Conservation (phyloP, 2,113 vertebrate species). For the Rousettus leschenaultii region DNA sequence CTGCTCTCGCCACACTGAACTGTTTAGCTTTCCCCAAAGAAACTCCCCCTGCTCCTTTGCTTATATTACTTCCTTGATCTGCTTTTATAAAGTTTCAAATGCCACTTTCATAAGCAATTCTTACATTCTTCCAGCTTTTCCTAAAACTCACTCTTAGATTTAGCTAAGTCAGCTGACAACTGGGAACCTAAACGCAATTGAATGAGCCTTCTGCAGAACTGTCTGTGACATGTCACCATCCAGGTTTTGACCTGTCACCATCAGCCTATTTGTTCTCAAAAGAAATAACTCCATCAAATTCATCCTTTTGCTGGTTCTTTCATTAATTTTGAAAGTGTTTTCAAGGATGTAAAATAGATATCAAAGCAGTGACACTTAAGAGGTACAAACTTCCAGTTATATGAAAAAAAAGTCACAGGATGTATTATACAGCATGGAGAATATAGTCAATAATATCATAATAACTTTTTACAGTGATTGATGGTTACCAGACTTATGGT, state of each 20-base stretch:
- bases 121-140: neutral
- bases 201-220: neutral
- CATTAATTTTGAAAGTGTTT: neutral
- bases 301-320: neutral
- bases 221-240: neutral
- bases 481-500: no score
- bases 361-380: neutral
- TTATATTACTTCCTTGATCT: neutral
- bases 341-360: neutral
- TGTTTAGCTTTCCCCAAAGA: neutral
- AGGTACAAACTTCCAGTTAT: neutral
- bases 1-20: fast-evolving
- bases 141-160: neutral
- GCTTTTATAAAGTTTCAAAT: neutral
- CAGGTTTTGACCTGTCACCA: neutral
- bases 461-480: no score
- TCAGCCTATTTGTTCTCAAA: neutral
- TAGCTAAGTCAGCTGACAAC: neutral
- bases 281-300: neutral
- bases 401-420: neutral
- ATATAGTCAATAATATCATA: no score
- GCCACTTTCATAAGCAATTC: neutral
- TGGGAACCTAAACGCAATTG: neutral
- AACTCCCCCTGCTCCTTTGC: neutral
- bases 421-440: no score